A percentile compares a stretch with the other conserved stretches of the same genome.
Conservation (phyloP, 2,113 vertebrate species). For the Solea senegalensis region DNA sequence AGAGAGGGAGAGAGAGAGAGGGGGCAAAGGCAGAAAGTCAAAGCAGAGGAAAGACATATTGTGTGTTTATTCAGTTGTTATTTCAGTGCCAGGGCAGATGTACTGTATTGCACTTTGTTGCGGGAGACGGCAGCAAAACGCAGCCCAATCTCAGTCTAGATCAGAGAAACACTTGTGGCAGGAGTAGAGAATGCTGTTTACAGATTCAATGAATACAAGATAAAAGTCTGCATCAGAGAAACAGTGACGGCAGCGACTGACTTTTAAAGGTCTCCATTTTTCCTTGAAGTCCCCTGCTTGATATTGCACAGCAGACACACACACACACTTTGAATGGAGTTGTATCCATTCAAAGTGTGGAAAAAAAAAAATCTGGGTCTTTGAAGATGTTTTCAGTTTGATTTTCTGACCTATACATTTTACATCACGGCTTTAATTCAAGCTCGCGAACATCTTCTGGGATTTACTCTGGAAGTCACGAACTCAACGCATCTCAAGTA, state of each 20-base stretch:
- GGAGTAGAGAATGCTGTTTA: constrained; percentile 77
- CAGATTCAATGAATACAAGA: constrained; percentile 80
- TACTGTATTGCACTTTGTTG: constrained; percentile 69
- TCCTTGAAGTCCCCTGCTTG: constrained; percentile 74
- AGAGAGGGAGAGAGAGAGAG: constrained; percentile 14
- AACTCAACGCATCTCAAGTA: constrained; percentile 38
- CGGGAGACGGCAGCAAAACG: constrained; percentile 63
- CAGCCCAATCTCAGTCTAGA: constrained; percentile 72
- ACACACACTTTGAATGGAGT: constrained; percentile 59
- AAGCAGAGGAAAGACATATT: constrained; percentile 36
- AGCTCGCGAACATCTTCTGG: constrained; percentile 36
- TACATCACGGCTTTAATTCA: constrained; percentile 51
- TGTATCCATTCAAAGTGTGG: constrained; percentile 54
- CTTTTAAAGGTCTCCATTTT: constrained; percentile 82
- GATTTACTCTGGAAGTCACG: constrained; percentile 17
- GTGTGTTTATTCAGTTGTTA: constrained; percentile 64
- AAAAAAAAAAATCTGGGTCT: constrained; percentile 60
- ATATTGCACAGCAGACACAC: constrained; percentile 45
- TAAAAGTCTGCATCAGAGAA: constrained; percentile 76
- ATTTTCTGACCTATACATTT: constrained; percentile 69
- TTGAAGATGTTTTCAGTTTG: constrained; percentile 71
- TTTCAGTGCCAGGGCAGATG: constrained; percentile 52
- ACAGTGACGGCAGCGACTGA: constrained; percentile 68
- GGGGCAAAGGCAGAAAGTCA: constrained; percentile 30
- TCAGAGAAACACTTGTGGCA: constrained; percentile 79